Evolutionary conservation across 2,797 vertebrate species (phyloP).

Genomic region (Melanogrammus aeglefinus): DNA sequence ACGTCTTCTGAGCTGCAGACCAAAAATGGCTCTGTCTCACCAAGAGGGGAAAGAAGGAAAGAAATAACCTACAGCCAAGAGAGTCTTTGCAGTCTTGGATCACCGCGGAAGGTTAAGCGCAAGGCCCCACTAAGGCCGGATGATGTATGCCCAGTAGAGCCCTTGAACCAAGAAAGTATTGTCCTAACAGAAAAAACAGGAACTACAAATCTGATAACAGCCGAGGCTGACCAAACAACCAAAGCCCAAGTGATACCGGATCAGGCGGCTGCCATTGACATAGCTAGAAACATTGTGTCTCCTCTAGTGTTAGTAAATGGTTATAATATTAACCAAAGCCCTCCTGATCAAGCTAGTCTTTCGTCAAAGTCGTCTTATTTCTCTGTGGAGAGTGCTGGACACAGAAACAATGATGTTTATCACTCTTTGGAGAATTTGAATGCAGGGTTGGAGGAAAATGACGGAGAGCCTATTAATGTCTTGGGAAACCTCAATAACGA

Average conservation of each 20-base stretch:
- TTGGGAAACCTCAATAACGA: conserved; percentile 42
- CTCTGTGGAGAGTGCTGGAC: conserved; percentile 62
- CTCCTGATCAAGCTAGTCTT: conserved; percentile 68
- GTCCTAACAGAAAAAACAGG: conserved; percentile 3
- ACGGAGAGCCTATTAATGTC: conserved; percentile 25
- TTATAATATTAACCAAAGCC: conserved; percentile 48
- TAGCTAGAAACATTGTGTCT: conserved; percentile 44
- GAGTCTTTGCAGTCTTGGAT: conserved; percentile 24
- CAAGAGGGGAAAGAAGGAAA: conserved; percentile 17
- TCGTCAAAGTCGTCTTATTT: conserved; percentile 79
- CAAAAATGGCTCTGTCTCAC: conserved; percentile 28
- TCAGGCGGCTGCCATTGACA: conserved; percentile 29
- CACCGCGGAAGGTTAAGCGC: conserved; percentile 37
- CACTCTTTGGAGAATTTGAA: conserved; percentile 64
- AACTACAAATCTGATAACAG: conserved; percentile 11
- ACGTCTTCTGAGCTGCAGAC: conserved; percentile 12
- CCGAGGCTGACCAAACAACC: conserved; percentile 20
- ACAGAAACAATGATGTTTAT: conserved; percentile 51
- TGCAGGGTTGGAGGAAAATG: conserved; percentile 42
- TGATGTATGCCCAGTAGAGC: conserved; percentile 14
- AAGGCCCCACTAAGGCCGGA: conserved; percentile 54
- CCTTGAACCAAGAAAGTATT: conserved; percentile 8
- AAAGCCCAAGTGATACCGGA: conserved; percentile 36
- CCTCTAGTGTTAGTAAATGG: conserved; percentile 58
- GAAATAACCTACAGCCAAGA: conserved; percentile 31